A percentile compares a stretch with the other conserved stretches of the same genome.
phyloP scores from a whole-genome alignment of 2,888 invertebrate species.

The Drosophila nr. fundita region DNA sequence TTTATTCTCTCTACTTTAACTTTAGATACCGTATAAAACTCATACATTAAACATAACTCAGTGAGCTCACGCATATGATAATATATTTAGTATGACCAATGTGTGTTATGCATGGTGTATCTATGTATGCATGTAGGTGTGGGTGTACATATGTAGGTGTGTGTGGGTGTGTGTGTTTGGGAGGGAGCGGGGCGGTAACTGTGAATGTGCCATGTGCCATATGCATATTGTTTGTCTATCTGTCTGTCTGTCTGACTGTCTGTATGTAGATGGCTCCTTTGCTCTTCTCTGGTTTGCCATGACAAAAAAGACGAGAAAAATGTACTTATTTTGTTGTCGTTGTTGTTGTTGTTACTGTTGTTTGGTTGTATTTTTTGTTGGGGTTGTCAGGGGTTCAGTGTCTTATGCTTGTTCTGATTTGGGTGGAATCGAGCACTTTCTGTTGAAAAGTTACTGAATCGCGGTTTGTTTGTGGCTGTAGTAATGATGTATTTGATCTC shows the following conservation, averaged over 20 bases:
- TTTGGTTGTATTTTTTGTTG: slow-evolving; percentile 11
- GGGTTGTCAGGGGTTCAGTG: slow-evolving; percentile 51
- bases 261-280: slow-evolving; percentile 18
- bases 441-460: slow-evolving; percentile 30
- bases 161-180: slow-evolving; percentile 1
- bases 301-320: slow-evolving; percentile 57
- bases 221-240: slow-evolving; percentile 10
- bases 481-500: slow-evolving; percentile 24
- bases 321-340: slow-evolving; percentile 33
- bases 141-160: slow-evolving; percentile 3
- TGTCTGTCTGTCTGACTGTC: background rate
- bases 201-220: slow-evolving; percentile 39
- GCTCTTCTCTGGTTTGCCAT: slow-evolving; percentile 44
- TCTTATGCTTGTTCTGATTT: slow-evolving; percentile 79
- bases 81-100: slow-evolving; percentile 60
- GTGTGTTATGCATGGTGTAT: slow-evolving; percentile 32
- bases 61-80: slow-evolving; percentile 66
- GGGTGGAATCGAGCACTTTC: slow-evolving; percentile 41
- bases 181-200: slow-evolving; percentile 10
- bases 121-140: slow-evolving; percentile 21
- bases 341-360: slow-evolving; percentile 25
- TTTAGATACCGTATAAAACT: slow-evolving; percentile 71
- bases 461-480: slow-evolving; percentile 31
- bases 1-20: slow-evolving; percentile 64
- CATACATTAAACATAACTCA: slow-evolving; percentile 77